Evolutionary conservation across 1,140 invertebrate species (phyloP), one percentile per base, ranked within the genome.

Genomic region (Cherax destructor): DNA sequence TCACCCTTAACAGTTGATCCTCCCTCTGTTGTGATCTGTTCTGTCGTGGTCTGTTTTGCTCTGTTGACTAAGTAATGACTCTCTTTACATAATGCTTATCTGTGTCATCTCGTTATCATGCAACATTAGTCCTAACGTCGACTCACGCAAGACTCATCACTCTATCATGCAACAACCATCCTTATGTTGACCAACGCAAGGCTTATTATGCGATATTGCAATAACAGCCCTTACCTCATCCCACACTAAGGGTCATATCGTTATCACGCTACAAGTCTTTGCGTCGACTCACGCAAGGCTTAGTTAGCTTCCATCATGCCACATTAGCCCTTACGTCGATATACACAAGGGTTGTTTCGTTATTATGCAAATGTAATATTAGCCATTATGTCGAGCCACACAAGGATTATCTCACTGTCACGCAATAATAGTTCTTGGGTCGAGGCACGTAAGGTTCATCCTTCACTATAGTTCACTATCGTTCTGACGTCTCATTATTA

Each of bases 401-500:
- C 81, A 83, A 41, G 81, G 81, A 9, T 74, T n/a, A 74, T 74
- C 21, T 30, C 6, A n/a, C 6, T 30, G 24, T 74, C 69, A 74
- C 30, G 69, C 69, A 72, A 47, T 10, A n/a, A 11, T 30, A 85
- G 47, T 30, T 59, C 56, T 24, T 83, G 13, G 30, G 59, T 69
- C 24, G 59, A 59, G 59, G 47, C 21, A 69, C 81, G 47, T 59
- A 83, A 41, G 81, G 81, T 18, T 49, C 59, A 69, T 69, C 50
- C 30, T 13, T n/a, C 72, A 74, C 13, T 50, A 78, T 77, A 47
- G 56, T 50, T 78, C 74, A 78, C 21, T 74, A 52, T 77, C 85
- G 30, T 56, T 16, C 47, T 30, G 50, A 24, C 41, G 47, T 59
- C n/a, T 78, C 78, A 74, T 86, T 86, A 86, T 86, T 86, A 61